Base-by-base conservation (phyloP, 2,797 vertebrate genomes). In the Chrysolophus pictus region DNA sequence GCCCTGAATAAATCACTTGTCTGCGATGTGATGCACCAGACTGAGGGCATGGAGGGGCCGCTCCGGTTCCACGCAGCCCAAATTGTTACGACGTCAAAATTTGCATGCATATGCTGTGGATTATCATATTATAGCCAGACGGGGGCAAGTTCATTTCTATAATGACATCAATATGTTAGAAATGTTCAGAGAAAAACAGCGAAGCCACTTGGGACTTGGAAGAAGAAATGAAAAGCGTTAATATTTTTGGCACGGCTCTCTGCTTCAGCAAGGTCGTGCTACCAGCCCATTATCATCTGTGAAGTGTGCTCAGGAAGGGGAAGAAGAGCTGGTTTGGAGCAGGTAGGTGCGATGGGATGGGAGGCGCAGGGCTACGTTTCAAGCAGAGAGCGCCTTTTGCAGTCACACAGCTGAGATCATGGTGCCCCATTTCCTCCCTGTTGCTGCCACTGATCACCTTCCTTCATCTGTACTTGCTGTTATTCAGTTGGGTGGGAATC, bases 221-320 rank as follows among this genome's bases (percentile, higher is more conserved):
- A 44, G 82, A 1, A 16, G 59, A 75, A 87, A 91, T 84, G 89
- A 92, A 78, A 89, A 59, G 41, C 2, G 0, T 95, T 88, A 69
- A 78, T 91, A 93, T 91, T 96, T 96, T 87, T 91, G 77, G 87
- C 92, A 91, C 14, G 1, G 33, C 87, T 10, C 51, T 87, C 60
- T 93, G 91, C 88, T 82, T 73, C 87, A 87, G 81, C 75, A 47
- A 67, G 95, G 94, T 93, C 91, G 2, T 3, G 85, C 83, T 87
- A 89, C 55, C 70, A 94, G 79, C 73, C 73, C 85, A 92, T 96
- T 89, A 92, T 89, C 59, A 88, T 93, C 63, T 94, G 91, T 85
- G 91, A 95, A 94, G 94, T 86, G 75, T 72, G 11, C 78, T 95
- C 84, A 33, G 71, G 87, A 95, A 83, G 67, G 63, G 87, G 76